phyloP scores from a whole-genome alignment of 2,888 invertebrate species.

The Beris chalybata region DNA sequence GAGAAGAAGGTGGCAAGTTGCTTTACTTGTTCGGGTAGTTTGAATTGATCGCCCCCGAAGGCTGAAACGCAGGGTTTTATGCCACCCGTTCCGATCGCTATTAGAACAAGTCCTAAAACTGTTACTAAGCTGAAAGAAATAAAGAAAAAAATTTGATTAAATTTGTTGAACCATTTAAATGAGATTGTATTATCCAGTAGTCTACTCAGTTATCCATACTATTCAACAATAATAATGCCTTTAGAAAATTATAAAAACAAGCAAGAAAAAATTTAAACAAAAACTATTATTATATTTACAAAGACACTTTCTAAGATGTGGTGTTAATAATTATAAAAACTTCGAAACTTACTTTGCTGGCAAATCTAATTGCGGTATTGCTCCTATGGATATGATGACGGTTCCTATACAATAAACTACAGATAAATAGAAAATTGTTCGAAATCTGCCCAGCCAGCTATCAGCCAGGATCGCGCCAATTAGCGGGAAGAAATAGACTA shows the following conservation, averaged over 20 bases:
- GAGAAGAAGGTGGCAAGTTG: slow-evolving; percentile 88
- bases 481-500: slow-evolving; percentile 65
- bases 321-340: too few species aligned
- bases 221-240: too few species aligned
- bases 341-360: slow-evolving; percentile 57
- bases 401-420: slow-evolving; percentile 85
- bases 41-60: slow-evolving; percentile 94
- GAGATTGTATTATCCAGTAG: too few species aligned
- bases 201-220: too few species aligned
- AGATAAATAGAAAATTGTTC: slow-evolving; percentile 80
- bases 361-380: slow-evolving; percentile 64
- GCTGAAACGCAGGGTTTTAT: slow-evolving; percentile 96
- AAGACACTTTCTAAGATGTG: too few species aligned
- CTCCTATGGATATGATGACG: slow-evolving; percentile 70
- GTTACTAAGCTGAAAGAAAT: slow-evolving; percentile 61
- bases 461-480: slow-evolving; percentile 95
- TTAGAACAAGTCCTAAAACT: slow-evolving; percentile 69
- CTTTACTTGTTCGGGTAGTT: slow-evolving; percentile 74
- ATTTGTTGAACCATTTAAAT: too few species aligned
- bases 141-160: neutral
- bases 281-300: too few species aligned
- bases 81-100: slow-evolving; percentile 90
- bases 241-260: too few species aligned
- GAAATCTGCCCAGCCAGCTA: slow-evolving; percentile 88
- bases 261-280: too few species aligned